Base-by-base conservation (phyloP, 2,888 invertebrate species). In the Thymelicus lineola region DNA sequence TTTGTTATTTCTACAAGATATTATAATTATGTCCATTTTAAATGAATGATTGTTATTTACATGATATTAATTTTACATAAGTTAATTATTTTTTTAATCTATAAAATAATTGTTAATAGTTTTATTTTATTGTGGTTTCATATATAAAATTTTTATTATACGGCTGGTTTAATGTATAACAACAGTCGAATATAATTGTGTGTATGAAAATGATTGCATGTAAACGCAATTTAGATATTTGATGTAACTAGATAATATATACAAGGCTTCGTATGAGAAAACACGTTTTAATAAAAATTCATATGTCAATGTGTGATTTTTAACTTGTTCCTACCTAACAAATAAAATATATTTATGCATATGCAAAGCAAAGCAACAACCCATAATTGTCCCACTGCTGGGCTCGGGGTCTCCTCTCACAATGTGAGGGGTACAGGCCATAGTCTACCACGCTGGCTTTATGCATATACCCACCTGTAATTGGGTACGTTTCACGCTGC, bases 211-310 rank as follows among this genome's bases (percentile, higher is more conserved):
- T 59, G 59, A 53, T 70, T 65, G 64, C 36, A 63, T 69, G 69
- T 65, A 77, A 85, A 85, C 83, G 90, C 88, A 84, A 87, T 83
- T 85, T 93, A 93, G 91, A 85, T 77, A 85, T 80, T 93, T 81
- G 88, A 87, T 92, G 92, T 93, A 91, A 88, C 78, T 93, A 93
- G 91, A 86, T 84, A 85, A 89, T 55, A 82, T 91, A 90, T 91
- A 93, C 92, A 90, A 89, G 50, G 93, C 93, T 93, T 93, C 87
- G 83, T 90, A 93, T 88, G 86, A 85, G 84, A 88, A 87, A 89
- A 82, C 80, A 84, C 81, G 85, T 92, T 93, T 91, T 92, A 93
- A 93, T 93, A 93, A 93, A 55, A 92, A 91, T 89, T 90, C 86
- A 85, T 90, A 90, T 90, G 88, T 89, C 86, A 88, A 79, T 71